Base-by-base conservation (phyloP, 2,797 vertebrate genomes). In the Chrosomus eos region DNA sequence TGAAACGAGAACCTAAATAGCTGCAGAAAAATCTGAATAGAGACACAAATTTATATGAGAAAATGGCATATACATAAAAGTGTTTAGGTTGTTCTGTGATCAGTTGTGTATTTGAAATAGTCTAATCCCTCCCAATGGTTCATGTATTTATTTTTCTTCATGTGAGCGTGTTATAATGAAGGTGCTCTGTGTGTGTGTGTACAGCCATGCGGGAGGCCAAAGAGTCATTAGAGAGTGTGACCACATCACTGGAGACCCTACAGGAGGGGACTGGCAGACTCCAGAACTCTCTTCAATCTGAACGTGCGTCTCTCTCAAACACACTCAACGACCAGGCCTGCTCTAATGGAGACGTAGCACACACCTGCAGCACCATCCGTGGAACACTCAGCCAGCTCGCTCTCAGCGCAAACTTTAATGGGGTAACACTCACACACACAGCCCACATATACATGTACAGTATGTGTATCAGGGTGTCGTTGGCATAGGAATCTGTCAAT, bases 131-230 rank as follows among this genome's bases (percentile, higher is more conserved):
- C 48, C 67, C 19, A 43, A 0, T 3, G 4, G 36, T 81, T 40
- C 26, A 33, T 75, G 10, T 40, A 28, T 84, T 80, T 73, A 11
- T n/a, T 83, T 36, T 26, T 64, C 40, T 55, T 36, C 83, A 8
- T 0, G 5, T 85, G 36, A 33, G 23, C 3, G 7, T 40, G 31
- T 84, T 71, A 7, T 77, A 40, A 66, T 58, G 19, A 18, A 71
- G n/a, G 18, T 66, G 60, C 60, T 43, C 2, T 80, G 14, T 84
- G 40, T 60, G 38, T 60, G 38, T 60, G 28, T 66, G 28, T 80
- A 7, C 75, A 99, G 98, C 95, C 31, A 97, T 99, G 94, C 94
- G 92, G 86, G 96, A 96, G 90, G 97, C 96, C 0, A 97, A 96
- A 88, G 96, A 96, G 88, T 94, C 96, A 0, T 90, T 99, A 81